Evolutionary conservation across 2,797 vertebrate species (phyloP), one percentile per base, ranked within the genome.

Genomic region (Bradypodion pumilum): DNA sequence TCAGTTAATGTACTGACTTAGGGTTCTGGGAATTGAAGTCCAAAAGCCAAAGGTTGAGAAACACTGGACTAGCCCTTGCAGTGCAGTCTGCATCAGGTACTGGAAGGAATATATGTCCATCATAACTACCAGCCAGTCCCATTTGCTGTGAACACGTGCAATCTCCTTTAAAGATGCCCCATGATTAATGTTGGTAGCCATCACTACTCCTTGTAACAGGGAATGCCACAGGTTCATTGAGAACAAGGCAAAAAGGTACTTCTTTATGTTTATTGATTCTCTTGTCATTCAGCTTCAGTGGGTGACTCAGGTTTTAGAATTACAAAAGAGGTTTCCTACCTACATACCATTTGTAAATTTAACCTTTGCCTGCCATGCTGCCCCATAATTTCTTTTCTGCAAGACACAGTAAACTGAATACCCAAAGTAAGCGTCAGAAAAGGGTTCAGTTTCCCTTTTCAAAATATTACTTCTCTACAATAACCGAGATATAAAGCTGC

Each of bases 401-500:
- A 6, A 66, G 32, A 19, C 12, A 56, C 52, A 56, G 19, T 56
- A 56, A 35, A 66, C n/a, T 16, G 32, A 32, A 66, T 32, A 66
- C 65, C 13, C 6, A 13, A 91, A 86, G 80, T 52, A 88, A 91
- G 10, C 0, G 78, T 87, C 81, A 86, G 60, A 83, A 92, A 85
- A 70, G 74, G 4, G 25, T 63, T 59, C 37, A 23, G 1, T 65
- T 42, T 42, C 4, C 32, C 6, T 80, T 78, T 56, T 78, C 87
- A 86, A 92, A 91, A 83, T 56, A 72, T 46, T 76, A 19, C 70
- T 7, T 82, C 80, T 83, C 86, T 77, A 62, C 70, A 81, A 6
- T 77, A 89, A 81, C 7, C 60, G 85, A 32, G 35, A 83, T 42
- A 83, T 10, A 6, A 29, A 69, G 56, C 59, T 62, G 21, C 15